A percentile compares a stretch with the other conserved stretches of the same genome.
Conservation (phyloP, 2,797 vertebrate genomes). For the Cyprinella venusta region DNA sequence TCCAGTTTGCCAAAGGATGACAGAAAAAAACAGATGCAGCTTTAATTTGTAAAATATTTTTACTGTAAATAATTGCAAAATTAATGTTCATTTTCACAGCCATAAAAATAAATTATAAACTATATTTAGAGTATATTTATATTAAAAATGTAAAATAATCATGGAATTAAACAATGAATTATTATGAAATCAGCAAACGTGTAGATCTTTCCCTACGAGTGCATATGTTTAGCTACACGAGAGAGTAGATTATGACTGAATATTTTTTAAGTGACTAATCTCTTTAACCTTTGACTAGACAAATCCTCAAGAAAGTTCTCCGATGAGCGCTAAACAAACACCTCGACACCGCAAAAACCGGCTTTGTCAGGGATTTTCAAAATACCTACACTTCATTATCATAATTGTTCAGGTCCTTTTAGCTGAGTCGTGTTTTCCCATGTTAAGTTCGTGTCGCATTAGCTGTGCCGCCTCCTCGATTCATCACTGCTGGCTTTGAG, state of each 20-base stretch:
- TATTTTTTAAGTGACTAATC: not conserved
- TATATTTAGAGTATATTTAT: too few relatives aligned
- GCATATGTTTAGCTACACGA: not conserved
- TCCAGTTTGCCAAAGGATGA: too few relatives aligned
- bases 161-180: not conserved
- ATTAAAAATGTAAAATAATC: not conserved
- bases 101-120: too few relatives aligned
- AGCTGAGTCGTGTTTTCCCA: slow-evolving; percentile 27
- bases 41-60: too few relatives aligned
- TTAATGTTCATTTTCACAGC: too few relatives aligned
- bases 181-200: not conserved
- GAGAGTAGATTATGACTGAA: not conserved
- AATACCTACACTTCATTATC: slow-evolving; percentile 19
- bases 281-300: not conserved
- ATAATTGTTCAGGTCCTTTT: slow-evolving; percentile 12
- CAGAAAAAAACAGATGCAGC: too few relatives aligned
- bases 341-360: not conserved
- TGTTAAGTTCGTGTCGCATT: not conserved
- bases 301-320: not conserved
- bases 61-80: too few relatives aligned
- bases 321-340: not conserved
- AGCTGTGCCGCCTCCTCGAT: not conserved
- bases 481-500: slow-evolving; percentile 24
- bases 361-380: slow-evolving; percentile 29
- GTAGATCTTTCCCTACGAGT: not conserved